Base-by-base conservation (phyloP, 2,113 vertebrate species). In the Otocyon megalotis region DNA sequence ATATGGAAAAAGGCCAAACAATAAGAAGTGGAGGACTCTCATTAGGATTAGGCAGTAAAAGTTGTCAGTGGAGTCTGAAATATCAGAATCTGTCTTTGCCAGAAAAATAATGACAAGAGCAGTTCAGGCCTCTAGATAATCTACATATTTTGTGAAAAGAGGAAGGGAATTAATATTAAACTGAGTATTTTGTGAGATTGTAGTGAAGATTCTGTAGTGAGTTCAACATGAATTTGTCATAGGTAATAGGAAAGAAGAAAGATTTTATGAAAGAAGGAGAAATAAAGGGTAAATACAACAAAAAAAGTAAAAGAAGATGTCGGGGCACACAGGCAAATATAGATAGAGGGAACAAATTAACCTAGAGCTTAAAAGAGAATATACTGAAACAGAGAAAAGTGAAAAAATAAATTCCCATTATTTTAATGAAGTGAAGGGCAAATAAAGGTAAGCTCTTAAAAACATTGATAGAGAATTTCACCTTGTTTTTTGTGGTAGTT, bases 31-130 rank as follows among this genome's bases (percentile, higher is more conserved):
- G 72, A 53, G 82, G 30, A 71, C 80, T 95, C 88, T 53, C 20
- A 7, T 97, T 67, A 71, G 17, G 19, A 95, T 96, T 89, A 97
- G 69, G 48, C 5, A 89, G 3, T 43, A 88, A 94, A 97, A 81
- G 19, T 50, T 97, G 53, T 93, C 87, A 97, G 30, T n/a, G 93
- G 92, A 35, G 37, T 76, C 53, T 92, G 72, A 93, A 97, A 26
- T 67, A 85, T 90, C 35, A 96, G 32, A 65, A 96, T 79, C 58
- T 32, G 77, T 20, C 24, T 65, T 60, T 96, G 62, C 12, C 63
- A 96, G 71, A 94, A 80, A 92, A 94, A 83, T 11, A 77, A 97
- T 90, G 96, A 97, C 65, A 96, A 95, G 48, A 97, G 56, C 7
- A 30, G 63, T 67, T 97, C 96, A 98, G 93, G 96, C 97, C 93